A percentile compares a stretch with the other conserved stretches of the same genome.
Conservation (phyloP, 2,888 invertebrate genomes). For the Mythimna loreyi region DNA sequence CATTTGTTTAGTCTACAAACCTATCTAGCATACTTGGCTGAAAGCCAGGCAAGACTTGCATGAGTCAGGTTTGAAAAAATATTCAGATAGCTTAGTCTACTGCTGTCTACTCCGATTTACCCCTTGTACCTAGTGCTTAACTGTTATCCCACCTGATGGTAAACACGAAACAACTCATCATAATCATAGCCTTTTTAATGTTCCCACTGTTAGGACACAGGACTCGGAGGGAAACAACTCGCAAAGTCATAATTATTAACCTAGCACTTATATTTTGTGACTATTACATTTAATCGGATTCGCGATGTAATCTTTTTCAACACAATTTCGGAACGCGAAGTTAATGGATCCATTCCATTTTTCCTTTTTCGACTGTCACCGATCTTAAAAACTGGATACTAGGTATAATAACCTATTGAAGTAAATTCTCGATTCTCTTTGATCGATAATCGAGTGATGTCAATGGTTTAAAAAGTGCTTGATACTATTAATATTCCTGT, state of each 20-base stretch:
- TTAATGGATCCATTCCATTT: background rate
- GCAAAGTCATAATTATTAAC: too few relatives aligned
- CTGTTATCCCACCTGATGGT: too few relatives aligned
- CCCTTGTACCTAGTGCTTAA: too few relatives aligned
- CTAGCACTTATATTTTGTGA: too few relatives aligned
- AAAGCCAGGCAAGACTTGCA: background rate
- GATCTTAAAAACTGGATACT: background rate
- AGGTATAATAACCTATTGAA: background rate
- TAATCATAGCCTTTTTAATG: too few relatives aligned
- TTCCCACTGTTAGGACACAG: too few relatives aligned
- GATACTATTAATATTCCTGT: background rate
- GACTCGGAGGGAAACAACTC: too few relatives aligned
- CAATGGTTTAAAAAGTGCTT: background rate
- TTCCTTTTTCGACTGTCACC: background rate
- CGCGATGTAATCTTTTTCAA: too few relatives aligned
- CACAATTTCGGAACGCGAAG: too few relatives aligned
- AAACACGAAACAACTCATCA: too few relatives aligned
- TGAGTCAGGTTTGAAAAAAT: background rate
- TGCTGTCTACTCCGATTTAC: background rate
- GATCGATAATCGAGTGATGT: background rate
- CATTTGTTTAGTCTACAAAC: conserved; percentile 36
- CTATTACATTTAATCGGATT: too few relatives aligned
- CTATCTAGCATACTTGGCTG: conserved; percentile 33
- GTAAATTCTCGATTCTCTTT: background rate
- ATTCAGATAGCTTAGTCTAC: background rate